Base-by-base conservation (phyloP, 2,888 invertebrate species). In the Chaetogeoica ovagalla region DNA sequence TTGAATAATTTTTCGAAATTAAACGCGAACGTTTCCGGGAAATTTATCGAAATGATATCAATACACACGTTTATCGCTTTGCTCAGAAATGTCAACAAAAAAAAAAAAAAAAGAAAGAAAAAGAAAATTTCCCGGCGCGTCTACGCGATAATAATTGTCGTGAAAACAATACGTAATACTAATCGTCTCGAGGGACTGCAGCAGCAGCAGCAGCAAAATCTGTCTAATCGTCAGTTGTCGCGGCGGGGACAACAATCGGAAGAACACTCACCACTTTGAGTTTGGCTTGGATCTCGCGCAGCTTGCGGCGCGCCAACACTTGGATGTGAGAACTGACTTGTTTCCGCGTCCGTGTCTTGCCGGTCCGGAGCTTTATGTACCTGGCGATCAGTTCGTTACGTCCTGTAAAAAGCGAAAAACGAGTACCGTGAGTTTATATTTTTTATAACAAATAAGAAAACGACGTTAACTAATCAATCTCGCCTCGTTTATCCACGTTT, bases 271-370 rank as follows among this genome's bases (percentile, higher is more conserved):
- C 94, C 90, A 96, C 97, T 94, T 97, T 97, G 85, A 97, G 91
- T 91, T 97, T 97, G 85, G 97, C 94, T 88, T 98, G 98, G 85
- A 98, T 95, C 90, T 99, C 99, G 85, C 99, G 92, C 85, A 98
- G 91, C 90, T 97, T 98, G 89, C 99, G 91, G 87, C 99, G 91
- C 84, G 99, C 99, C 87, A 99, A 91, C 86, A 99, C 99, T 89
- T 99, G 99, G 88, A 99, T 99, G 88, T 99, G 99, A 86, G 98
- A 98, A 85, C 98, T 98, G 86, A 99, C 99, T 90, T 99, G 99
- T 89, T 99, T 99, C 87, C 99, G 91, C 87, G 99, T 98, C 87
- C 99, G 92, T 88, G 98, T 98, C 88, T 99, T 99, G 84, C 99
- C 99, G 85, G 99, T 99, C 86, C 99, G 91, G 86, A 99, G 90